Conservation (phyloP, 2,888 invertebrate species). For the Terebella lapidaria region DNA sequence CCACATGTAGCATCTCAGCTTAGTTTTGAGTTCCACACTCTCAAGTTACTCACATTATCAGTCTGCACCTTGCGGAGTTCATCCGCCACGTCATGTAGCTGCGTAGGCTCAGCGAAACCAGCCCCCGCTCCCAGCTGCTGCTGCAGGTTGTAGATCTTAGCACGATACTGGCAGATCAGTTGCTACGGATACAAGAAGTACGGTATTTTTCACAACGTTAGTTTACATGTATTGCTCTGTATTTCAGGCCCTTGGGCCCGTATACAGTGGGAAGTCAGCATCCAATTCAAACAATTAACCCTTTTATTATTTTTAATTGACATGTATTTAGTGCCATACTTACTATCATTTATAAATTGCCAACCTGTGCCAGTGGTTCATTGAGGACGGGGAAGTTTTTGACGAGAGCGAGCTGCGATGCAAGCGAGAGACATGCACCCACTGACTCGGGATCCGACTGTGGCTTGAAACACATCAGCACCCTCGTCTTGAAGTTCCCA, state of each 20-base stretch:
- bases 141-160: constrained; percentile 35
- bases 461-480: constrained; percentile 42
- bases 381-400: constrained; percentile 48
- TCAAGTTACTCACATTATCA: constrained; percentile 45
- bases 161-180: constrained; percentile 42
- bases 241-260: too few relatives aligned
- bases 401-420: constrained; percentile 36
- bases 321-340: too few relatives aligned
- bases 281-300: too few relatives aligned
- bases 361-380: constrained; percentile 47
- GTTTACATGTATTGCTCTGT: too few relatives aligned
- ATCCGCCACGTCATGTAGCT: constrained; percentile 33
- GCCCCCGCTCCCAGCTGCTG: constrained; percentile 33
- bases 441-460: constrained; percentile 30
- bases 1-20: too few relatives aligned
- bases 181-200: background rate
- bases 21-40: too few relatives aligned
- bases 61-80: constrained; percentile 40
- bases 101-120: background rate
- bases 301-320: too few relatives aligned
- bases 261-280: too few relatives aligned
- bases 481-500: constrained; percentile 47
- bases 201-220: too few relatives aligned
- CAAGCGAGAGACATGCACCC: constrained; percentile 33
- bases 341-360: background rate